Conservation (phyloP, 2,113 vertebrate species). For the Oreochromis aureus region DNA sequence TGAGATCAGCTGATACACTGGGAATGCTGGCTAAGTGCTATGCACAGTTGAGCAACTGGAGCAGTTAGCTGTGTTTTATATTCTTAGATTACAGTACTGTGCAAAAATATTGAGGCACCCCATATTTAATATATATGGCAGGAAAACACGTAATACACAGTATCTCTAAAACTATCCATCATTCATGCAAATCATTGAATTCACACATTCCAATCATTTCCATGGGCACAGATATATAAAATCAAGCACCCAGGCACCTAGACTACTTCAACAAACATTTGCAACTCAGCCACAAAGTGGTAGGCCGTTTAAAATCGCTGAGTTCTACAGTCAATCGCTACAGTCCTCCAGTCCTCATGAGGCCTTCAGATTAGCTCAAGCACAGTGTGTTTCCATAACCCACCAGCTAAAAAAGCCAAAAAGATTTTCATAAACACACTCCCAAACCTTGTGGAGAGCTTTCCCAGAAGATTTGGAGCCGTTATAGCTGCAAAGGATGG, state of each 20-base stretch:
- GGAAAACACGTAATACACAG: neutral
- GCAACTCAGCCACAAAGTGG: neutral
- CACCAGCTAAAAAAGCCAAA: neutral
- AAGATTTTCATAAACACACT: neutral
- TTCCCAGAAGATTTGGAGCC: neutral
- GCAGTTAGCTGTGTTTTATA: neutral
- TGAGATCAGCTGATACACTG: neutral
- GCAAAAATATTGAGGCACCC: neutral
- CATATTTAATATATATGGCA: neutral
- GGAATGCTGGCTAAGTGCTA: neutral
- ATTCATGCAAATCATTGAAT: neutral
- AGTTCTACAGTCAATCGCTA: neutral
- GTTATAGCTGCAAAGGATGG: neutral
- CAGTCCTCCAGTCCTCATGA: neutral
- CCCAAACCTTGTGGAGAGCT: rapidly evolving
- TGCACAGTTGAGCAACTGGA: neutral
- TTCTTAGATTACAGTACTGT: neutral
- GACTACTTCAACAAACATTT: neutral
- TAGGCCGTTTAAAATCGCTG: neutral
- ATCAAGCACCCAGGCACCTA: neutral
- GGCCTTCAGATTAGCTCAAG: neutral
- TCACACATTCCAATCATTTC: neutral
- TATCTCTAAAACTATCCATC: neutral
- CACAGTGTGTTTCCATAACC: neutral
- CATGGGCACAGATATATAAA: neutral